Percentiles rank a stretch among this genome's conserved stretches.
Evolutionary conservation across 2,113 vertebrate species (phyloP).

Genomic region (Salvator merianae): DNA sequence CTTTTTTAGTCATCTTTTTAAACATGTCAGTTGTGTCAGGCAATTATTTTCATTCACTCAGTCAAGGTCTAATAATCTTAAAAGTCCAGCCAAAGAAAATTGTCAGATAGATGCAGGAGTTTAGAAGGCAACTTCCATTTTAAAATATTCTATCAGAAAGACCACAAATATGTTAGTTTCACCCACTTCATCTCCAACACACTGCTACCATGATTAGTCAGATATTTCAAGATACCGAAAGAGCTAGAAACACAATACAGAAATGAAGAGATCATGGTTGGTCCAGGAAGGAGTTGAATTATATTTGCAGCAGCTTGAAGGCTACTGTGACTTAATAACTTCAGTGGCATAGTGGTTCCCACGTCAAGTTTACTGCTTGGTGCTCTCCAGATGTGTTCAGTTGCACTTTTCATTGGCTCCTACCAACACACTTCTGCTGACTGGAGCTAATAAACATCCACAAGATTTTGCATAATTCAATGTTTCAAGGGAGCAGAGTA

Average conservation of each 20-base stretch:
- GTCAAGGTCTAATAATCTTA: too few relatives aligned
- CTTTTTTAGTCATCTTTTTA: too few relatives aligned
- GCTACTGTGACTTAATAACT: background rate
- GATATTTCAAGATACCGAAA: constrained; percentile 12
- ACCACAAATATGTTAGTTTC: constrained; percentile 11
- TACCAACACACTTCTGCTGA: too few relatives aligned
- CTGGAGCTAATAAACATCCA: too few relatives aligned
- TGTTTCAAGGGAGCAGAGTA: too few relatives aligned
- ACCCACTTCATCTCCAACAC: too few relatives aligned
- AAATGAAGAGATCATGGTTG: background rate
- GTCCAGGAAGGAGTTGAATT: background rate
- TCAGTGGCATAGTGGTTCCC: background rate
- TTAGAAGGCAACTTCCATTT: constrained; percentile 31
- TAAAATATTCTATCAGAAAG: background rate
- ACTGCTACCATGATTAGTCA: constrained; percentile 37
- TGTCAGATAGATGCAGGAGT: constrained; percentile 9
- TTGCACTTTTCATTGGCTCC: too few relatives aligned
- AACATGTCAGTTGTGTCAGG: too few relatives aligned
- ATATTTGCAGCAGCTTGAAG: background rate
- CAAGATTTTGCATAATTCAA: too few relatives aligned
- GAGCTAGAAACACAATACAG: background rate
- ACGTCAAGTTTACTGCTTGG: too few relatives aligned
- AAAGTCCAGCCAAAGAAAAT: background rate
- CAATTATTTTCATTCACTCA: too few relatives aligned
- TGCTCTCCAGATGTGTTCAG: too few relatives aligned